Evolutionary conservation across 2,113 vertebrate genomes (phyloP).

Genomic region (Natator depressus): DNA sequence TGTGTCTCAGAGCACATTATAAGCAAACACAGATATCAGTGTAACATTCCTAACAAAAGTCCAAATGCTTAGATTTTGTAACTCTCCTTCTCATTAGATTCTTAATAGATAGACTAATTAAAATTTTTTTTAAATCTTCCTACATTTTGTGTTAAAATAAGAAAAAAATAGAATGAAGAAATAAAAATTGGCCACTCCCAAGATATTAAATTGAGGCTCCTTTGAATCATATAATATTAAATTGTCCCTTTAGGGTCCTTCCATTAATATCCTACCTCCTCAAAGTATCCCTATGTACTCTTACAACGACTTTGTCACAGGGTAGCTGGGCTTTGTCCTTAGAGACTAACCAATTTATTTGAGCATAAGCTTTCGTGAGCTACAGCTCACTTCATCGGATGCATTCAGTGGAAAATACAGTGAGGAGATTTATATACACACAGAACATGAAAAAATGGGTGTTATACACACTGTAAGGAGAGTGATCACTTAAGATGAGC

Average conservation of each 20-base stretch:
- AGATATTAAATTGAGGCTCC: neutral
- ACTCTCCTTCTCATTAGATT: neutral
- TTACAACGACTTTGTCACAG: neutral
- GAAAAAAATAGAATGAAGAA: neutral
- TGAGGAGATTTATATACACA: too few relatives aligned
- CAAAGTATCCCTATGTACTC: accelerated
- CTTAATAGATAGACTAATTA: neutral
- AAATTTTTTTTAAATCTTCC: neutral
- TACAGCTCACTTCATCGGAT: too few relatives aligned
- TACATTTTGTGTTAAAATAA: neutral
- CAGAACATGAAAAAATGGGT: too few relatives aligned
- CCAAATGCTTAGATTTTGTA: neutral
- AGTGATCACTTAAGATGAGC: too few relatives aligned
- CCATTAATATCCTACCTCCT: neutral
- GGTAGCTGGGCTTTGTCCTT: neutral
- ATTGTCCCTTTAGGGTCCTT: neutral
- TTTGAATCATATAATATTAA: neutral
- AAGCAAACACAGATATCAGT: neutral
- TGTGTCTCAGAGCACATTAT: neutral
- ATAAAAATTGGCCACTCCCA: neutral
- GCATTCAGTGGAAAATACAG: too few relatives aligned
- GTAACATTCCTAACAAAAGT: neutral
- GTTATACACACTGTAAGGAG: too few relatives aligned
- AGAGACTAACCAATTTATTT: too few relatives aligned
- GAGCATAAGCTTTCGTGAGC: too few relatives aligned